phyloP scores from a whole-genome alignment of 2,888 invertebrate genomes.

The Drosophila histrio region DNA sequence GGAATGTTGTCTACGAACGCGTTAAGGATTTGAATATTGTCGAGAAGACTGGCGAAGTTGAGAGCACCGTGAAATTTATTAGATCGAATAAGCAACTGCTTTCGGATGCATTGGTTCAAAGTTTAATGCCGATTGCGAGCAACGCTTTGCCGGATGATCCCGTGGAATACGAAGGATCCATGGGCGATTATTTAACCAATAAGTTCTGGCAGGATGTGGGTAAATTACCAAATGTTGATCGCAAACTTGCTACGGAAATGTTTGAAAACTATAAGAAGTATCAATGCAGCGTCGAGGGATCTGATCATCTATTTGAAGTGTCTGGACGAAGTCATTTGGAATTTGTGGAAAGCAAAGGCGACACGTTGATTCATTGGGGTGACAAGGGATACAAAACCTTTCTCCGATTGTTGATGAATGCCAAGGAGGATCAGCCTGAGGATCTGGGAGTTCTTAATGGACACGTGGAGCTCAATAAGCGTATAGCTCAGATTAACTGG shows the following conservation, averaged over 20 bases:
- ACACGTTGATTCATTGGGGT: slow-evolving; percentile 89
- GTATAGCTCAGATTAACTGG: slow-evolving; percentile 67
- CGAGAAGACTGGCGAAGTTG: slow-evolving; percentile 58
- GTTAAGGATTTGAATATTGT: slow-evolving; percentile 81
- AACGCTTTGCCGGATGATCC: slow-evolving; percentile 3
- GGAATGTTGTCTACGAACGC: slow-evolving; percentile 86
- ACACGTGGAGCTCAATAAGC: slow-evolving; percentile 70
- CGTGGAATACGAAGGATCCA: slow-evolving; percentile 67
- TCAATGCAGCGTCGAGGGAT: slow-evolving; percentile 85
- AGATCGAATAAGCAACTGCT: slow-evolving; percentile 83
- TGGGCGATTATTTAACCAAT: slow-evolving; percentile 78
- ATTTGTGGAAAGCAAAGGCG: slow-evolving; percentile 88
- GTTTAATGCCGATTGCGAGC: slow-evolving; percentile 18
- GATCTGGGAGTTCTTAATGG: slow-evolving; percentile 77
- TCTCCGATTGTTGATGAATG: slow-evolving; percentile 87
- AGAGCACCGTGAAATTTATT: slow-evolving; percentile 64
- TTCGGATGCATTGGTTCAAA: slow-evolving; percentile 66
- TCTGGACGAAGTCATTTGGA: slow-evolving; percentile 87
- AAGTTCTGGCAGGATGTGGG: slow-evolving; percentile 67
- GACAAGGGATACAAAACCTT: slow-evolving; percentile 88
- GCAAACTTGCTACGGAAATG: slow-evolving; percentile 84
- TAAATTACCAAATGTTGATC: slow-evolving; percentile 72
- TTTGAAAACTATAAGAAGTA: slow-evolving; percentile 86
- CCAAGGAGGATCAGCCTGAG: slow-evolving; percentile 34
- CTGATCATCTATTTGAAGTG: slow-evolving; percentile 88